These are phyloP conservation scores for Ceryle rudis DNA, from an alignment of 2,797 vertebrate genomes.

Conservation along the genomic window DNA sequence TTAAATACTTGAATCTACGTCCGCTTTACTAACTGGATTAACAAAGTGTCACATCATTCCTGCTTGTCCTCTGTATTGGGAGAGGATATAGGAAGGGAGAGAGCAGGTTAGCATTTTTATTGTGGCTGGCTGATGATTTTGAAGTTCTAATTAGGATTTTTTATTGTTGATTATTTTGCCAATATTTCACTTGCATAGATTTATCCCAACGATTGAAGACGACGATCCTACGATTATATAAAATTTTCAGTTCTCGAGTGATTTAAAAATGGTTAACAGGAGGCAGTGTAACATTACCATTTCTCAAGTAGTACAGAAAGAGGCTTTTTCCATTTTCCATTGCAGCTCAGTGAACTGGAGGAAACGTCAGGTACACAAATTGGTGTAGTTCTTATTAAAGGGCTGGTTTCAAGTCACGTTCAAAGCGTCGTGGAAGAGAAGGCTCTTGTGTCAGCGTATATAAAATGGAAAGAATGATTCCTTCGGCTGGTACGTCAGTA, in stretches of 20 bases:
- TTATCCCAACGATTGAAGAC: conserved; percentile 32
- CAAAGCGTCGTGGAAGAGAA: not conserved
- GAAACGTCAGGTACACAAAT: conserved; percentile 26
- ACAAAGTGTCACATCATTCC: conserved; percentile 16
- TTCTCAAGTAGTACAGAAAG: conserved; percentile 15
- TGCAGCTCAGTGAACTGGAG: conserved; percentile 8
- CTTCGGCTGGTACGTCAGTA: not conserved
- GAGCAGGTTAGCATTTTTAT: conserved; percentile 25
- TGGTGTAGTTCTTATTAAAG: conserved; percentile 15
- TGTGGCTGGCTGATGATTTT: conserved; percentile 19
- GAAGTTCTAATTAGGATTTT: conserved; percentile 43
- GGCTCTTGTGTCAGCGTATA: conserved; percentile 31
- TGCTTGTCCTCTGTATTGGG: not conserved
- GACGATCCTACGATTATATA: not conserved
- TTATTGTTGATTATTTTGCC: conserved; percentile 42
- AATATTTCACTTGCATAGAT: conserved; percentile 45
- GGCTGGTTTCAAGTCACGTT: not conserved
- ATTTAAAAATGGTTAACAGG: not conserved
- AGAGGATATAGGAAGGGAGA: not conserved
- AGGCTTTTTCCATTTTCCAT: not conserved
- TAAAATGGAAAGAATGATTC: not conserved
- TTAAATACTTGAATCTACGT: conserved; percentile 63
- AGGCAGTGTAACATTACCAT: not conserved
- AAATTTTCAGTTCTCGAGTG: conserved; percentile 24
- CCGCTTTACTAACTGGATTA: conserved; percentile 57